Base-by-base conservation (phyloP, 2,797 vertebrate genomes). In the Silurus aristotelis region DNA sequence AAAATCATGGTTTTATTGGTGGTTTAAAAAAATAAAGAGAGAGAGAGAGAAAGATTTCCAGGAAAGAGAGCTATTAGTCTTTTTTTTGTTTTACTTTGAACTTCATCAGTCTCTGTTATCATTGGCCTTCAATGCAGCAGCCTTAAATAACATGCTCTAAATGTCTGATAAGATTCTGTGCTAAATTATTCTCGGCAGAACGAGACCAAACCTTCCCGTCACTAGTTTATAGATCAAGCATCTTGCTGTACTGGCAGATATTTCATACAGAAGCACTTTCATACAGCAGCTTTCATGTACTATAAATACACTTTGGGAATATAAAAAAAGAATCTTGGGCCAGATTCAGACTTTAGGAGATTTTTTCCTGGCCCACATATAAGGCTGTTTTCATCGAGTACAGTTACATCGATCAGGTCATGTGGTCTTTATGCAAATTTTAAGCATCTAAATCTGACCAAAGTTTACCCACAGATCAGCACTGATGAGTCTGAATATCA, bases 401-500 rank as follows among this genome's bases (percentile, higher is more conserved):
- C 60, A 60, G 70, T 64, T 64, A 64, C 64, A 83, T 80, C 22
- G 38, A 80, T 64, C 14, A 46, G 55, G 56, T 46, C 70, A 72
- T 83, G 68, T 14, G 72, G 70, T 60, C 38, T 83, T 72, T 61
- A 61, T 72, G 55, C 81, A 72, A 2, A 70, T 70, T 58, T 58
- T 38, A 56, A 71, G 43, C 66, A 22, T 68, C 25, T 56, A 68
- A 56, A 83, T 83, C 38, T 61, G 31, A 46, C 31, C 58, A 46
- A 61, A 61, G 55, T 64, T 67, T 77, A 77, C 68, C 20, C 17
- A 67, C 15, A 27, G 83, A 20, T 48, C 48, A 77, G 27, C 31
- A 55, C n/a, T 67, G 60, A 66, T 66, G 46, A 83, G 60, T 52
- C 61, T 56, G 73, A 77, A 77, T 77, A 38, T 67, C 19, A 84